Percentiles rank a stretch among this genome's conserved stretches.
phyloP scores from a whole-genome alignment of 2,888 invertebrate species.

The Torymus auratus region DNA sequence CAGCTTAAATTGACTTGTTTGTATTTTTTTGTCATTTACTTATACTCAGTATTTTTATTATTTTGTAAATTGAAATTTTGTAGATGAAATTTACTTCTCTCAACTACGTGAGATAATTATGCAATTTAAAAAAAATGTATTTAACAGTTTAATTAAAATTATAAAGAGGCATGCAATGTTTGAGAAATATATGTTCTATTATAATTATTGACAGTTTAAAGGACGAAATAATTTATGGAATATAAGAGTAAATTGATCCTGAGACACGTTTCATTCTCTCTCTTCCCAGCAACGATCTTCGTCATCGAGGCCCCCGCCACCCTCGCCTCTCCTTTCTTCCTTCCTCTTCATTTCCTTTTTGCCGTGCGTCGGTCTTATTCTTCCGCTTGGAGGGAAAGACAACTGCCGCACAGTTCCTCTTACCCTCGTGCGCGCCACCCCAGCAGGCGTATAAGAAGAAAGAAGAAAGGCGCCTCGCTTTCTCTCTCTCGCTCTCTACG shows the following conservation, averaged over 20 bases:
- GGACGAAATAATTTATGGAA: not conserved
- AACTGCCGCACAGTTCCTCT: not conserved
- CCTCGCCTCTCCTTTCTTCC: conserved; percentile 39
- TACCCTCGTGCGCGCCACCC: not conserved
- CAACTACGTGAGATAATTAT: no score
- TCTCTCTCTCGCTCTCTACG: conserved; percentile 46
- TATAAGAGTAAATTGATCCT: not conserved
- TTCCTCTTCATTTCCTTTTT: conserved; percentile 29
- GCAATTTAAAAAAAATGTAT: no score
- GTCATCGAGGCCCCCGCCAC: conserved; percentile 31
- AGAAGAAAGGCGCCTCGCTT: not conserved
- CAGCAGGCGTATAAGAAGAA: no score
- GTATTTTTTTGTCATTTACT: not conserved
- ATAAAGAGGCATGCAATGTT: no score
- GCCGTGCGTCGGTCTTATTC: conserved; percentile 6
- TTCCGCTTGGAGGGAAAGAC: not conserved
- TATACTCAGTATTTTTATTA: no score
- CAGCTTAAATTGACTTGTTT: not conserved
- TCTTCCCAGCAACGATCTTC: conserved; percentile 23
- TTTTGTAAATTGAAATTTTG: no score
- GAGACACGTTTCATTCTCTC: not conserved
- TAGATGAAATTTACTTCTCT: no score
- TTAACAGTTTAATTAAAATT: no score
- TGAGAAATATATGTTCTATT: no score
- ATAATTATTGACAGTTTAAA: no score